These are phyloP conservation scores for Quadroppia sp. DNA, from an alignment of 2,888 invertebrate genomes.

Conservation along the genomic window DNA sequence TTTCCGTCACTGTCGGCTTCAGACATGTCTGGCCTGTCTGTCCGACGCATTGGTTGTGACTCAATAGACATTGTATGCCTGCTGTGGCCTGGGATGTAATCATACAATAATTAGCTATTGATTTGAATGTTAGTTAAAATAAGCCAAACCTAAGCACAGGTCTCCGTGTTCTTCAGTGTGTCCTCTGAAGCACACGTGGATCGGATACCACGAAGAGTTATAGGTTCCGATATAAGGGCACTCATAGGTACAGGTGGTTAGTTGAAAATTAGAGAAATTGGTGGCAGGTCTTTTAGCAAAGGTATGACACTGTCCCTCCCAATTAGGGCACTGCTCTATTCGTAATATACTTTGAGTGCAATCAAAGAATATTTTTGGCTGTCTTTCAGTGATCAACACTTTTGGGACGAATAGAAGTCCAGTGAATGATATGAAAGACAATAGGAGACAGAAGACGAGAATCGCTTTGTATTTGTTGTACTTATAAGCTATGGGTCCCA, in stretches of 20 bases:
- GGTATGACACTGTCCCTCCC: slow-evolving; percentile 44
- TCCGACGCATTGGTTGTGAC: background rate
- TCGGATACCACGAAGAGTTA: slow-evolving; percentile 43
- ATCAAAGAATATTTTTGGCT: slow-evolving; percentile 47
- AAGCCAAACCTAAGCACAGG: slow-evolving; percentile 3
- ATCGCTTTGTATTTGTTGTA: slow-evolving; percentile 56
- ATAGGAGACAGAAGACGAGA: slow-evolving; percentile 51
- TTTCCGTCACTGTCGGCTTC: background rate
- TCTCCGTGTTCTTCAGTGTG: background rate
- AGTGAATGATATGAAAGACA: slow-evolving; percentile 51
- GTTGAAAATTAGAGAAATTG: slow-evolving; percentile 44
- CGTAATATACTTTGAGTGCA: slow-evolving; percentile 47
- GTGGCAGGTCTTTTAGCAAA: slow-evolving; percentile 42
- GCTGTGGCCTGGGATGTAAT: background rate
- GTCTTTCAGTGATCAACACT: slow-evolving; percentile 45
- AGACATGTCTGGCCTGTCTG: background rate
- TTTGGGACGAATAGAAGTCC: slow-evolving; percentile 52
- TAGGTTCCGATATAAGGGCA: slow-evolving; percentile 36
- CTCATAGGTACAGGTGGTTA: slow-evolving; percentile 46
- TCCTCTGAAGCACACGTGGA: slow-evolving; percentile 46
- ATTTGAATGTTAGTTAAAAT: no score
- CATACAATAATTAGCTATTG: no score
- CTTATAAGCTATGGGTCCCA: slow-evolving; percentile 73
- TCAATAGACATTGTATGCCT: background rate
- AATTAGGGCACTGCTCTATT: slow-evolving; percentile 48